Evolutionary conservation across 1,140 invertebrate species (phyloP), one percentile per base, ranked within the genome.

Genomic region (Drosophila pseudoobscura): DNA sequence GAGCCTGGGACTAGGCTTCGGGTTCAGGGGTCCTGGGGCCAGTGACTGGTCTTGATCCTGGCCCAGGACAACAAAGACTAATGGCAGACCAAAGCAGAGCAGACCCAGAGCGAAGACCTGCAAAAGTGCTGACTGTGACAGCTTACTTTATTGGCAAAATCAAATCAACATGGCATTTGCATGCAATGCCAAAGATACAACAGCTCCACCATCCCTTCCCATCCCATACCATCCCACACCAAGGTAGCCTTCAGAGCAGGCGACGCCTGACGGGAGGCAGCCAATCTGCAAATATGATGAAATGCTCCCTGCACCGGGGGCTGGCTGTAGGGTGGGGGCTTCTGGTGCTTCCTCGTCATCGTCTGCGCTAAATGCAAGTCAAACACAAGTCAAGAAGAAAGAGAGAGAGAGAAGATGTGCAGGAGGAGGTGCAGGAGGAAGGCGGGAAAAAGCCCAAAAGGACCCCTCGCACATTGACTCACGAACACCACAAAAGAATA

Each of bases 71-170:
- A 76, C 73, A 76, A 76, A 76, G 69, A 63, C 73, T 51, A 76
- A 61, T 46, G 75, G 66, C 75, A 61, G 63, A 26, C 61, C 35
- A 35, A 11, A 3, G 2, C 31, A 35, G 31, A 4, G 43, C 29
- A 29, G 24, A n/a, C 29, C 13, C 35, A 35, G 35, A 39, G 53
- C 13, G 35, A 39, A 17, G 50, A 41, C 53, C 78, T 51, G 75
- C 78, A 87, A 87, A 87, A 87, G 82, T 87, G 82, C 82, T 87
- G 82, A 87, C 82, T 87, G 78, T 87, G 82, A 87, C 82, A 87
- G 82, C 82, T 87, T 87, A 88, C 82, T 88, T 87, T 87, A 87
- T 87, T 87, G 82, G 82, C 82, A 87, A 87, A 87, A 87, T 87
- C 82, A 87, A 87, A 87, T 87, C 82, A 87, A 87, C 82, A 87